phyloP scores from a whole-genome alignment of 1,140 invertebrate genomes.

The Scaptomyza graminum region DNA sequence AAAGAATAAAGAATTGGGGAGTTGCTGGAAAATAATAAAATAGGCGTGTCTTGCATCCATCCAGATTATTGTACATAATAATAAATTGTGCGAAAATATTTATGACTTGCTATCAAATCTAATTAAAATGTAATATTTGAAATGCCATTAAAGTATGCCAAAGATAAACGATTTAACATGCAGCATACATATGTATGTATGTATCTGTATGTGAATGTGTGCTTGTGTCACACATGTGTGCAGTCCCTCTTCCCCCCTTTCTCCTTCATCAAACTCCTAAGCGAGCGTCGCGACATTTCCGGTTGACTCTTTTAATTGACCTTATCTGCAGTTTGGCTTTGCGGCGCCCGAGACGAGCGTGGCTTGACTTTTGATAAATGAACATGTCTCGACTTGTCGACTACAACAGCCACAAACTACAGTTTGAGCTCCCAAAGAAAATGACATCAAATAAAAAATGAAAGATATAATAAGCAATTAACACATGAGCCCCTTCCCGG shows the following conservation, averaged over 20 bases:
- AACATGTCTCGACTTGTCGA: constrained; percentile 62
- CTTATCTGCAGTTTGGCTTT: constrained; percentile 69
- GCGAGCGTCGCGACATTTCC: constrained; percentile 79
- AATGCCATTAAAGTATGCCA: constrained; percentile 53
- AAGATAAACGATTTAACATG: constrained; percentile 9
- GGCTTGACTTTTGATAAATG: constrained; percentile 82
- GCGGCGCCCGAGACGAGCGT: constrained; percentile 54
- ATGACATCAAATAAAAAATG: constrained; percentile 63
- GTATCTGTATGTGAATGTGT: not conserved
- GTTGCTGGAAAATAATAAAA: not conserved
- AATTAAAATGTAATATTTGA: constrained; percentile 55
- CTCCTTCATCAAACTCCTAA: constrained; percentile 33
- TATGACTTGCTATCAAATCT: constrained; percentile 56
- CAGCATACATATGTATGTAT: not conserved
- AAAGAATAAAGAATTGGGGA: not conserved
- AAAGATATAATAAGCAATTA: constrained; percentile 82
- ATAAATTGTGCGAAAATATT: constrained; percentile 79
- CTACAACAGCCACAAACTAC: constrained; percentile 7
- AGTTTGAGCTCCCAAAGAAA: constrained; percentile 51
- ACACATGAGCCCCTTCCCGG: constrained; percentile 53
- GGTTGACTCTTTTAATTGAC: constrained; percentile 83
- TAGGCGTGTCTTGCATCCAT: constrained; percentile 46
- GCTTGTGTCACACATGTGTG: constrained; percentile 18
- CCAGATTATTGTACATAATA: constrained; percentile 56
- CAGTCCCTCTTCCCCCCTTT: constrained; percentile 13